phyloP scores from a whole-genome alignment of 37 sponge, comb jelly and placozoan species.

The Diacarnus erythraeanus region DNA sequence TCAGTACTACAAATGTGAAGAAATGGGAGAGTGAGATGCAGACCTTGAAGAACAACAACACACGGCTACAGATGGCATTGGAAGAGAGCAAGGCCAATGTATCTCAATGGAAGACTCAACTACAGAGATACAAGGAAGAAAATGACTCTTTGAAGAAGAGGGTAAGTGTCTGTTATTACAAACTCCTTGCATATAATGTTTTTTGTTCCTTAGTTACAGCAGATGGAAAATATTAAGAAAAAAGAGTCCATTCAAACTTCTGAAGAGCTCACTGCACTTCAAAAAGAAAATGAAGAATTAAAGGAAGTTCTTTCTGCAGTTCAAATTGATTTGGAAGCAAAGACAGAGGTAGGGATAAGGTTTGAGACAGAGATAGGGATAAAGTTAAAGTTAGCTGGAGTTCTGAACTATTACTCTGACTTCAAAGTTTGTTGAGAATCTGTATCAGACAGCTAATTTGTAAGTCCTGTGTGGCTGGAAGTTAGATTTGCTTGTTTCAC shows the following conservation, averaged over 20 bases:
- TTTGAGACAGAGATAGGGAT: neutral
- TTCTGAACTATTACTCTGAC: no score
- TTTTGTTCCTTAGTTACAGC: neutral
- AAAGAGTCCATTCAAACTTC: neutral
- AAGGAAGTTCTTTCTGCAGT: constrained; percentile 53
- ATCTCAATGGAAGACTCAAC: constrained; percentile 87
- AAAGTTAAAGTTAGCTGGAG: neutral
- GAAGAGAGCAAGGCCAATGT: constrained; percentile 86
- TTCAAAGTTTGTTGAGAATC: no score
- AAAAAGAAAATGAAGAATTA: constrained; percentile 59
- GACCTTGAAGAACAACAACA: constrained; percentile 85
- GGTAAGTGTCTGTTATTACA: constrained; percentile 46
- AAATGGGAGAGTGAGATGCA: constrained; percentile 93
- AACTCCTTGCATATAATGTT: no score
- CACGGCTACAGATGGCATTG: constrained; percentile 67
- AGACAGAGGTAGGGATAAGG: constrained; percentile 21
- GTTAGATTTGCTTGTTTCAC: no score
- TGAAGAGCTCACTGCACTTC: constrained; percentile 23
- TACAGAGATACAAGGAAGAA: constrained; percentile 85
- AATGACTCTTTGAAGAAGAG: constrained; percentile 67
- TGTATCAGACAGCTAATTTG: no score
- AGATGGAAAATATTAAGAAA: neutral
- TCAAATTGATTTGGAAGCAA: constrained; percentile 49
- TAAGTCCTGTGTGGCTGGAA: no score
- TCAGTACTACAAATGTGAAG: constrained; percentile 74